These are phyloP conservation scores for Pteropus rufus DNA, from an alignment of 2,797 vertebrate genomes.

Conservation along the genomic window DNA sequence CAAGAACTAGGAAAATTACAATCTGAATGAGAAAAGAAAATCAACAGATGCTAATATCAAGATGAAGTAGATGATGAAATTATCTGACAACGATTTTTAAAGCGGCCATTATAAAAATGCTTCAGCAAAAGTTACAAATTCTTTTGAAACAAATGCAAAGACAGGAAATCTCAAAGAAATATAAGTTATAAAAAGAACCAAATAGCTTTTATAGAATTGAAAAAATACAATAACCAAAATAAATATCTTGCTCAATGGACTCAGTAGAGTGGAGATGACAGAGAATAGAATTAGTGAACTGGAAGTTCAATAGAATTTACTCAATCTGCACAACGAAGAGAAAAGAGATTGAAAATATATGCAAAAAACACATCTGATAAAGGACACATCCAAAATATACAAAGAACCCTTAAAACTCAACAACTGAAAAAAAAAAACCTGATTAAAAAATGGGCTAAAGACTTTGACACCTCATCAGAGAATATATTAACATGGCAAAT, in stretches of 20 bases:
- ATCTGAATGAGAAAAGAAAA: constrained; percentile 18
- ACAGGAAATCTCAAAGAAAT: background rate
- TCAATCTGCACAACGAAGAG: background rate
- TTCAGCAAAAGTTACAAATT: background rate
- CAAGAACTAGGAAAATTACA: background rate
- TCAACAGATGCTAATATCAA: background rate
- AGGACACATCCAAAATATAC: background rate
- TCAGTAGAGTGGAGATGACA: background rate
- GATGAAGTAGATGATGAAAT: background rate
- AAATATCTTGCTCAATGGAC: background rate
- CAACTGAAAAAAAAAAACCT: background rate
- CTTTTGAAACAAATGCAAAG: background rate
- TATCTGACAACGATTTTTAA: background rate
- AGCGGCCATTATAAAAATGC: background rate
- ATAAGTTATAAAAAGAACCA: background rate
- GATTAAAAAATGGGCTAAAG: background rate
- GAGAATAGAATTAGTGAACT: background rate
- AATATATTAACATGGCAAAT: background rate
- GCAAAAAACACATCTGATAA: background rate
- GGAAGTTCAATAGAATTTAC: background rate
- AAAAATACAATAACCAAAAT: background rate
- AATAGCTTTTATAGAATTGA: background rate
- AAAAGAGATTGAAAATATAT: background rate
- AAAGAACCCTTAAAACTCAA: background rate
- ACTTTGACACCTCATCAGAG: background rate